Base-by-base conservation (phyloP, 2,888 invertebrate species). In the Zaprionus bogoriensis region DNA sequence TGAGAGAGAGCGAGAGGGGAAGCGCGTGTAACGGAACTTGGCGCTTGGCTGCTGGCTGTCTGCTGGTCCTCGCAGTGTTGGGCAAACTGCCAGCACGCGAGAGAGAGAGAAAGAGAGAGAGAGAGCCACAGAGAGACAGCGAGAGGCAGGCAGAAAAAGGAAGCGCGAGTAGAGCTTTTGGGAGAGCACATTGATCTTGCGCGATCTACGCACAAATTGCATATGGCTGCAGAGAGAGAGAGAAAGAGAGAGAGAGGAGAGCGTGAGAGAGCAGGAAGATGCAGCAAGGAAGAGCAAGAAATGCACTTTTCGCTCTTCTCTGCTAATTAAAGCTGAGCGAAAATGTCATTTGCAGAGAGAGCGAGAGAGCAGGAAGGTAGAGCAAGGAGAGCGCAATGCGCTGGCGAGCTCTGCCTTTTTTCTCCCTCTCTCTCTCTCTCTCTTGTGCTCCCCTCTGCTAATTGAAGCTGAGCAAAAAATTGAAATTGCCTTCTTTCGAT, bases 41-140 rank as follows among this genome's bases (percentile, higher is more conserved):
- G 38, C 30, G 47, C 46, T n/a, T 79, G 72, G 65, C 70, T 83
- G 77, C 77, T 64, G 57, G 28, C 41, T 80, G 81, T 84, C 84
- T 84, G 74, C 65, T 66, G 62, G 44, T 59, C 54, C 41, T 51
- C 55, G 3, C 39, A 47, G 30, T 41, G n/a, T 3, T 45, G 65
- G 79, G 82, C 79, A 78, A 20, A 57, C 45, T 71, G 79, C 79
- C 79, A 79, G 54, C 36, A 19, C 25, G 20, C 50, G 39, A 23
- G 41, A 46, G 47, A 55, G 32, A 39, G 10, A 27, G 55, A 45
- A 17, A 30, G 14, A 2, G 25, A 25, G 28, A 25, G 44, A 14
- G 12, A 27, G 9, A 36, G 2, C 1, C 10, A 9, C n/a, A n/a
- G n/a, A n/a, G n/a, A 25, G 12, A 12, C 2, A 6, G 12, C n/a